Conservation (phyloP, 2,113 vertebrate genomes). For the Tupaia chinensis region DNA sequence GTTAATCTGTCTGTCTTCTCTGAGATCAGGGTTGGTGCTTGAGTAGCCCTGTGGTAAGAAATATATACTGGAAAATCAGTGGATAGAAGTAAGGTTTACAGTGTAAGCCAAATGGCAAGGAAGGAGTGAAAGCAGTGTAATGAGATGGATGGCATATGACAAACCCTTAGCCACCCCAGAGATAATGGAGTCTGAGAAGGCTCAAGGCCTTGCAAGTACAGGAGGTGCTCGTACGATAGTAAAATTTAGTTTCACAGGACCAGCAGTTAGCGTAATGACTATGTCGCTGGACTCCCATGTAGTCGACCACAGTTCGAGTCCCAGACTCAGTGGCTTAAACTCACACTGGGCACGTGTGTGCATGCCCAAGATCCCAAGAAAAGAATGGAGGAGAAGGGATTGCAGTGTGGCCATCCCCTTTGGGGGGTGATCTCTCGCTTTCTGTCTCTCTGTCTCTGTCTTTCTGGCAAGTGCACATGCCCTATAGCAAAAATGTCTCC, state of each 20-base stretch:
- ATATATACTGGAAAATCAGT: neutral
- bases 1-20: neutral
- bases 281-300: no score
- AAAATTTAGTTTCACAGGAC: neutral
- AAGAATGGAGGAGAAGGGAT: no score
- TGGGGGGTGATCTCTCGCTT: no score
- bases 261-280: no score
- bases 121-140: neutral
- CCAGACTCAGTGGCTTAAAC: no score
- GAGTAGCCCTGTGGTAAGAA: neutral
- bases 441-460: no score
- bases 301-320: no score
- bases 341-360: no score
- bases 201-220: accelerated
- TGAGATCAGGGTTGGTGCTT: neutral
- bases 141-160: neutral
- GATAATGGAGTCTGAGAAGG: neutral
- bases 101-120: neutral
- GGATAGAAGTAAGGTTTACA: neutral
- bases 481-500: no score
- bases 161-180: neutral
- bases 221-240: neutral
- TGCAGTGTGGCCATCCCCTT: no score
- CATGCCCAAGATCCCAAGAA: no score
- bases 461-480: no score